Conservation (phyloP, 1,140 invertebrate genomes). For the Chrysopa pallens region DNA sequence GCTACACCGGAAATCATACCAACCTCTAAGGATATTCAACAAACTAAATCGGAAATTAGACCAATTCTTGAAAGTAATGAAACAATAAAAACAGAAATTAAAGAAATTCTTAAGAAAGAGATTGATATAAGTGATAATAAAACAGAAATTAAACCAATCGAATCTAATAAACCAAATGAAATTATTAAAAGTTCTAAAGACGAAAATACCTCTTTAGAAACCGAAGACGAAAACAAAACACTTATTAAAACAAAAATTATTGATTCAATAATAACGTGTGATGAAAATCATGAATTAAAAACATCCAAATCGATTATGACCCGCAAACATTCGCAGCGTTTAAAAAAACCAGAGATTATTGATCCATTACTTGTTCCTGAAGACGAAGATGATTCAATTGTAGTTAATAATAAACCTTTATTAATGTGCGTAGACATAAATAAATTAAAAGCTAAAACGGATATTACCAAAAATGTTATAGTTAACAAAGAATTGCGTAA, state of each 20-base stretch:
- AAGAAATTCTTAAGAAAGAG: neutral
- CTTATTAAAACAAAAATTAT: neutral
- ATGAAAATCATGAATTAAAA: no score
- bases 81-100: no score
- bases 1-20: no score
- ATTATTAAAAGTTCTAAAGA: neutral
- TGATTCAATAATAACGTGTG: neutral
- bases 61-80: no score
- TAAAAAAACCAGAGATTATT: neutral
- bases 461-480: neutral
- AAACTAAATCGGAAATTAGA: no score
- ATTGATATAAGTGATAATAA: neutral
- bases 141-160: neutral
- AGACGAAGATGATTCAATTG: neutral
- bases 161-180: neutral
- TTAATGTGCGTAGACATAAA: constrained; percentile 4
- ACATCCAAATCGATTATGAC: no score
- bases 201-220: neutral
- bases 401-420: neutral
- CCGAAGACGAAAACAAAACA: neutral
- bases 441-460: neutral
- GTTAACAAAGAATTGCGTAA: no score
- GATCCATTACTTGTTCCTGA: no score
- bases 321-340: neutral
- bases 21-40: no score